Evolutionary conservation across 1,140 invertebrate species (phyloP), one percentile per base, ranked within the genome.

Genomic region (Andrena cerasifolii): DNA sequence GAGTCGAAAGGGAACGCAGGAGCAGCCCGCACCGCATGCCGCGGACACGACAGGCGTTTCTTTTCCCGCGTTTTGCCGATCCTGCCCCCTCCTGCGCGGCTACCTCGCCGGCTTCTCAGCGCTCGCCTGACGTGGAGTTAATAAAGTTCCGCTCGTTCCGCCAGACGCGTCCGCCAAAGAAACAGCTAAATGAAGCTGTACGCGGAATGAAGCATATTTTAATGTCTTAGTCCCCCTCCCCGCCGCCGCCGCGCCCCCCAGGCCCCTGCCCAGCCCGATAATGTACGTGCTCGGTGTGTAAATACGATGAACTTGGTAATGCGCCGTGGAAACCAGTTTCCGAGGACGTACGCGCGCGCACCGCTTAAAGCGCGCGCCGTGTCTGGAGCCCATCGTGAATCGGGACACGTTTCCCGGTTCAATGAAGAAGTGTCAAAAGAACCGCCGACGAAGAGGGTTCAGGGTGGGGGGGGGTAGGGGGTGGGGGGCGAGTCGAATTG

Each of bases 131-230:
- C 78, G 73, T 62, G 61, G 59, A 80, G 82, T 82, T 85, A 85
- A 85, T 85, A 82, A 85, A 85, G 79, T 82, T 85, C 66, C 83
- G 83, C 83, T 72, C 82, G 74, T 81, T 81, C 70, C 14, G 16
- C 61, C 61, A 36, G 74, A 72, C 70, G 61, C 74, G 45, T 33
- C 31, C 62, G 65, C 63, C 51, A 80, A 86, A 86, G 84, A 86
- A 86, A 70, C 58, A 70, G 71, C 51, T 82, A 82, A 85, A 86
- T 86, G 79, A 86, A 86, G 84, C 75, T 79, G 83, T 85, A 85
- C 83, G 75, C 47, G 75, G 79, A 82, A 85, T 78, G 84, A 82
- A 82, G 84, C 84, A 85, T 86, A 86, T 86, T 86, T 86, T 85
- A 86, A 86, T 82, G 84, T 85, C 84, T 86, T 86, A 85, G 72